Evolutionary conservation across 2,797 vertebrate species (phyloP), one percentile per base, ranked within the genome.

Genomic region (Micrastur ruficollis): DNA sequence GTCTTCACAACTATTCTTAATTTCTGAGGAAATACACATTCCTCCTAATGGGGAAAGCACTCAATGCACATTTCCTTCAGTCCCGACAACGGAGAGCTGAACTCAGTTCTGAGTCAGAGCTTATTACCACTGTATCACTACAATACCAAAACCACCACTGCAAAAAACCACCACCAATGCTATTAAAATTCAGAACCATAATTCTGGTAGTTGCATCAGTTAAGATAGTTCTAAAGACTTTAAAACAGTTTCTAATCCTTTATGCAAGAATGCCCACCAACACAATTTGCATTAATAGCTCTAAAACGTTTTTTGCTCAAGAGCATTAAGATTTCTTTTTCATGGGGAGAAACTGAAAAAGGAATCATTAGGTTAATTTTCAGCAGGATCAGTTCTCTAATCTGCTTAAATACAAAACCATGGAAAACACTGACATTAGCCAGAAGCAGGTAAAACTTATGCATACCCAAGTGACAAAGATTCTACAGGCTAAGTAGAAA

Each of bases 261-360:
- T 71, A 31, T 89, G 79, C 78, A 92, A 75, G 62, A 79, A 89
- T 40, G 53, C 50, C 85, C 85, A 92, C 81, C 84, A 92, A 95
- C 50, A 95, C 61, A 88, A 65, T 34, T 68, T 2, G 2, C 47
- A 86, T 90, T 86, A 96, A 96, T 71, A 94, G 53, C 80, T 83
- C 76, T 52, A 49, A 65, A 88, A 81, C 34, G 61, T 26, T 95
- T 44, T 86, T 27, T 75, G 34, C 29, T 79, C 46, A 47, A 86
- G 50, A 65, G 70, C 49, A 62, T 42, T 19, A 65, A 44, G 22
- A 19, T 22, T 23, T 72, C 66, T 83, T 87, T 89, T 81, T 62
- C 32, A 79, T 4, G 9, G 21, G 19, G 55, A 79, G 31, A 72
- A 90, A 72, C 0, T 32, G 6, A n/a, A 61, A 81, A 19, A 59